Conservation (phyloP, 1,140 invertebrate species). For the Drosophila chauvacae region DNA sequence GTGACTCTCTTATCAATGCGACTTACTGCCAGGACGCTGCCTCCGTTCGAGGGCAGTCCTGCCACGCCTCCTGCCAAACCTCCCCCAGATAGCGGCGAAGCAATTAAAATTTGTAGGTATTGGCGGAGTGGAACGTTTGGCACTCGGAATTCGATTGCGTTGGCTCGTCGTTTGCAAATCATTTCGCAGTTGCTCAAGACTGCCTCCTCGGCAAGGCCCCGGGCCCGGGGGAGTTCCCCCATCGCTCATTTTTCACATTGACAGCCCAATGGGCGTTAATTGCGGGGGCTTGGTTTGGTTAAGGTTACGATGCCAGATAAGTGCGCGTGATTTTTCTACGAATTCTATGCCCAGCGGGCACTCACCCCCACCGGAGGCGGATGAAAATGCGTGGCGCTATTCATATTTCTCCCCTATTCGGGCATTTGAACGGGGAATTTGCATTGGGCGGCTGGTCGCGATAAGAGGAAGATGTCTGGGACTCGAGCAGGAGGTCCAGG, state of each 20-base stretch:
- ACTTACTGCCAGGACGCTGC: constrained; percentile 49
- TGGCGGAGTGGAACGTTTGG: constrained; percentile 47
- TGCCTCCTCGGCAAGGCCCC: constrained; percentile 6
- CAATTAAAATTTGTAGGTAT: constrained; percentile 82
- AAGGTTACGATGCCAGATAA: constrained; percentile 66
- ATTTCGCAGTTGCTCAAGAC: constrained; percentile 69
- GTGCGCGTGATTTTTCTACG: constrained; percentile 81
- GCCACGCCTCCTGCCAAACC: constrained; percentile 9
- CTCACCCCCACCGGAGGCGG: constrained; percentile 18
- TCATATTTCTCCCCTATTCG: constrained; percentile 26
- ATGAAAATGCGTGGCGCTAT: constrained; percentile 37
- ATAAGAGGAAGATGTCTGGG: constrained; percentile 57
- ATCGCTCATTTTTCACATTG: constrained; percentile 73
- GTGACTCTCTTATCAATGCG: constrained; percentile 81
- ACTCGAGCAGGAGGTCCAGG: not conserved
- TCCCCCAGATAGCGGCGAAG: constrained; percentile 59
- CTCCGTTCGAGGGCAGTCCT: constrained; percentile 18
- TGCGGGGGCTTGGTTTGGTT: constrained; percentile 74
- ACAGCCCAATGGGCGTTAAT: constrained; percentile 82
- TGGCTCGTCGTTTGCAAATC: constrained; percentile 78
- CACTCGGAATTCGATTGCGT: constrained; percentile 67
- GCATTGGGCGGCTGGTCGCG: constrained; percentile 36
- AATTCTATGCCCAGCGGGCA: constrained; percentile 70
- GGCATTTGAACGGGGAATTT: constrained; percentile 29
- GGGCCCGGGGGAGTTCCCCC: constrained; percentile 19